A percentile compares a stretch with the other conserved stretches of the same genome.
Conservation (phyloP, 2,888 invertebrate species). For the Aleiodes alternator region DNA sequence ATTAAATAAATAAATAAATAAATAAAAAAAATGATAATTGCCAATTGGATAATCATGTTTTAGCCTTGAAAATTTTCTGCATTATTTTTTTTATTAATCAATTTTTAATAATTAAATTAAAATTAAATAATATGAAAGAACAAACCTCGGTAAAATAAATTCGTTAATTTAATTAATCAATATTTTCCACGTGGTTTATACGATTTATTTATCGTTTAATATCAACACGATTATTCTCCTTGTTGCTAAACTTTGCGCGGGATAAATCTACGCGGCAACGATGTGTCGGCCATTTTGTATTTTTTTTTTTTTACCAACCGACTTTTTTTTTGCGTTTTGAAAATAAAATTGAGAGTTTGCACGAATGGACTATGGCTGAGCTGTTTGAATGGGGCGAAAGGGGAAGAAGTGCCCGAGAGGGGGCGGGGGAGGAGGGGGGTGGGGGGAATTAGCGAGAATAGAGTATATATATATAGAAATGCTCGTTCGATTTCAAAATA, state of each 20-base stretch:
- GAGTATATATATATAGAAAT: too few relatives aligned
- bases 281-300: slow-evolving; percentile 59
- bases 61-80: slow-evolving; percentile 4
- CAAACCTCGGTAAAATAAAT: slow-evolving; percentile 6
- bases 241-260: slow-evolving; percentile 65
- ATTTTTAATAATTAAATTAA: background rate
- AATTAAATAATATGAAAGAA: background rate
- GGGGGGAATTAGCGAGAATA: too few relatives aligned
- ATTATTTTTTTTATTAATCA: background rate
- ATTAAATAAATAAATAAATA: background rate
- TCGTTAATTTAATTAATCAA: background rate
- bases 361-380: background rate
- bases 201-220: background rate
- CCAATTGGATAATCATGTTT: slow-evolving; percentile 57
- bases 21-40: slow-evolving; percentile 44
- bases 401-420: background rate
- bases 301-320: slow-evolving; percentile 8
- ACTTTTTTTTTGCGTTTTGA: slow-evolving; percentile 1
- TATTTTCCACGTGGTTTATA: background rate
- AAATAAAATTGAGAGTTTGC: background rate
- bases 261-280: slow-evolving; percentile 68
- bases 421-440: background rate
- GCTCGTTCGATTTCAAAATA: background rate
- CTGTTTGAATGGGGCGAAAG: background rate
- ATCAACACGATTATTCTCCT: background rate